Conservation (phyloP, 2,888 invertebrate species). For the Eupithecia centaureata region DNA sequence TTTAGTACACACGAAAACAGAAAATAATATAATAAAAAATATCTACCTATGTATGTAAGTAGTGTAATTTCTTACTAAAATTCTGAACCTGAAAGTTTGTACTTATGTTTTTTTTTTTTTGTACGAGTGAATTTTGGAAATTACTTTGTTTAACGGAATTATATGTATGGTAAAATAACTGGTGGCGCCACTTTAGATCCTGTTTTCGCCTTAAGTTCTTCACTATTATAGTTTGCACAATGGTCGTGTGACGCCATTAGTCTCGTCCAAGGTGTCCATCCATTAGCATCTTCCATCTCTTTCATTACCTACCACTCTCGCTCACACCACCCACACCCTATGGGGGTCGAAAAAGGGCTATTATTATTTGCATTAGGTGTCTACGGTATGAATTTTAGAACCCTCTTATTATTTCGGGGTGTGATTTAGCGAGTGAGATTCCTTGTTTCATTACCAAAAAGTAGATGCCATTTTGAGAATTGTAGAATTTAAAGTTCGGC, state of each 20-base stretch:
- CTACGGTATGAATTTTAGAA: constrained; percentile 40
- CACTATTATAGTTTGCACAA: constrained; percentile 46
- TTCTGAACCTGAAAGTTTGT: too few relatives aligned
- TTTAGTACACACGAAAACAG: too few relatives aligned
- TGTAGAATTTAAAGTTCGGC: not conserved
- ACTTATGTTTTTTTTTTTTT: too few relatives aligned
- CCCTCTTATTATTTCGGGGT: constrained; percentile 26
- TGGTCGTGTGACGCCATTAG: constrained; percentile 62
- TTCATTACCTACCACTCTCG: constrained; percentile 45
- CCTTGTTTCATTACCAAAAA: constrained; percentile 11
- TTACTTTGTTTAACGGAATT: too few relatives aligned
- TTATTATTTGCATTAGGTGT: constrained; percentile 49
- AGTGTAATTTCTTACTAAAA: too few relatives aligned
- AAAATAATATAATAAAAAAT: too few relatives aligned
- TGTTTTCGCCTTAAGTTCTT: too few relatives aligned
- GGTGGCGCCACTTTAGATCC: too few relatives aligned
- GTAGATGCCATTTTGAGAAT: constrained; percentile 4
- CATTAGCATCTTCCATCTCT: constrained; percentile 56
- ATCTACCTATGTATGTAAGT: too few relatives aligned
- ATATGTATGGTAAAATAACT: too few relatives aligned
- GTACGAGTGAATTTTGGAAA: too few relatives aligned
- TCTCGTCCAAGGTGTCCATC: constrained; percentile 57
- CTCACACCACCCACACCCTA: constrained; percentile 59
- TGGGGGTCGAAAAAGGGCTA: constrained; percentile 53
- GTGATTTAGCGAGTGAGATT: constrained; percentile 22